Percentiles rank a stretch among this genome's conserved stretches.
Evolutionary conservation across 2,888 invertebrate genomes (phyloP).

Genomic region (Macrophya alboannulata): DNA sequence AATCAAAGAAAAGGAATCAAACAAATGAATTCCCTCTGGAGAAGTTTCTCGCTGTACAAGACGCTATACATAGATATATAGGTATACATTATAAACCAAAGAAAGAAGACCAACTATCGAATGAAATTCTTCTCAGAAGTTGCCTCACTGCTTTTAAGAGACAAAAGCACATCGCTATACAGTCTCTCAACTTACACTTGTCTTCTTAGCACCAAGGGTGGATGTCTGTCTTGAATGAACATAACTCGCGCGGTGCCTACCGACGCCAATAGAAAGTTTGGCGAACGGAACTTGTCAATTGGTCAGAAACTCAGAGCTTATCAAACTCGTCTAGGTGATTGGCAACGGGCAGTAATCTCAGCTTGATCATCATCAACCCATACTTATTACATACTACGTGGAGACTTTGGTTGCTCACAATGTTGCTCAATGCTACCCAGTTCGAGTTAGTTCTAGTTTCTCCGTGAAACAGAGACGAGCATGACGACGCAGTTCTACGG

Average conservation of each 20-base stretch:
- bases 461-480: constrained; percentile 2
- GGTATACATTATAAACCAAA: not conserved
- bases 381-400: not conserved
- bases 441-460: constrained; percentile 14
- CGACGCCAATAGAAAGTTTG: constrained; percentile 7
- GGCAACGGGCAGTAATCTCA: constrained; percentile 69
- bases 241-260: not conserved
- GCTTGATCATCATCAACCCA: constrained; percentile 66
- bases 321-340: constrained; percentile 60
- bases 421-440: constrained; percentile 9
- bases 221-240: constrained; percentile 22
- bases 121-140: constrained; percentile 8
- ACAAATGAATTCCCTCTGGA: constrained; percentile 32
- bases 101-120: constrained; percentile 10
- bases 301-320: constrained; percentile 37
- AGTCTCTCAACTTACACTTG: not conserved
- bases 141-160: not conserved
- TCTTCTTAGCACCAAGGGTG: not conserved
- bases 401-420: constrained; percentile 32
- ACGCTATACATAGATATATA: not conserved
- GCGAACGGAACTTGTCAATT: constrained; percentile 22
- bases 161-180: not conserved
- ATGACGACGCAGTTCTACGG: constrained; percentile 33
- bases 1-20: constrained; percentile 51
- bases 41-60: not conserved